A percentile compares a stretch with the other conserved stretches of the same genome.
phyloP scores from a whole-genome alignment of 2,797 vertebrate species.

The Enteromius argenteus region DNA sequence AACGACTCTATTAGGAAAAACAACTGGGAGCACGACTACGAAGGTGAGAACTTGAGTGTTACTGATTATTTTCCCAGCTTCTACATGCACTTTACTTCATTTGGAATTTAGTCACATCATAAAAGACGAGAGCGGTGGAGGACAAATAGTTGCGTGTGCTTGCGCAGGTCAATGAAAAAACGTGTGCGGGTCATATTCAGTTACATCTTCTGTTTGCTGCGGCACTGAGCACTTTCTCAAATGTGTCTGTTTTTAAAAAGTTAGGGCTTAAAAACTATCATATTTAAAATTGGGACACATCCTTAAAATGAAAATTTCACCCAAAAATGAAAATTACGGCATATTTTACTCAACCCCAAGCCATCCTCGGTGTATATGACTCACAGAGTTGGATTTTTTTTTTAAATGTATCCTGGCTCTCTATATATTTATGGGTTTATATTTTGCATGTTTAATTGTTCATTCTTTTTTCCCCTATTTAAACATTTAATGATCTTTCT shows the following conservation, averaged over 20 bases:
- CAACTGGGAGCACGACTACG: constrained; percentile 91
- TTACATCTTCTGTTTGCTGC: not conserved
- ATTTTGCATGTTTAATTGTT: not conserved
- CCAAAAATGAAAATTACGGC: no score
- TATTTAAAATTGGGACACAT: not conserved
- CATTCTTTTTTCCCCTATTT: not conserved
- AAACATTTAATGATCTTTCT: not conserved
- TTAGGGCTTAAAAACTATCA: not conserved
- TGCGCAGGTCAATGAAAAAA: constrained; percentile 15
- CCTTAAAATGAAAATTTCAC: no score
- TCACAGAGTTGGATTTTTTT: no score
- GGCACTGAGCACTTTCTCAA: not conserved
- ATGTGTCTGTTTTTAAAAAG: not conserved
- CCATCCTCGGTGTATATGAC: no score
- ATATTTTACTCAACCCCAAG: no score
- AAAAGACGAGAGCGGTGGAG: constrained; percentile 4
- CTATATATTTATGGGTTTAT: not conserved
- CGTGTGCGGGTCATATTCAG: not conserved
- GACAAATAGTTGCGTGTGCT: not conserved
- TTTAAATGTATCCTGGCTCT: no score
- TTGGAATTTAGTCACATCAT: constrained; percentile 27
- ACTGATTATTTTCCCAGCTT: not conserved
- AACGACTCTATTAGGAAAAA: constrained; percentile 89
- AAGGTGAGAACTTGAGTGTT: constrained; percentile 78
- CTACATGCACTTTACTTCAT: not conserved